Evolutionary conservation across 2,888 invertebrate genomes (phyloP), one percentile per base, ranked within the genome.

Genomic region (Agriopis aurantiaria): DNA sequence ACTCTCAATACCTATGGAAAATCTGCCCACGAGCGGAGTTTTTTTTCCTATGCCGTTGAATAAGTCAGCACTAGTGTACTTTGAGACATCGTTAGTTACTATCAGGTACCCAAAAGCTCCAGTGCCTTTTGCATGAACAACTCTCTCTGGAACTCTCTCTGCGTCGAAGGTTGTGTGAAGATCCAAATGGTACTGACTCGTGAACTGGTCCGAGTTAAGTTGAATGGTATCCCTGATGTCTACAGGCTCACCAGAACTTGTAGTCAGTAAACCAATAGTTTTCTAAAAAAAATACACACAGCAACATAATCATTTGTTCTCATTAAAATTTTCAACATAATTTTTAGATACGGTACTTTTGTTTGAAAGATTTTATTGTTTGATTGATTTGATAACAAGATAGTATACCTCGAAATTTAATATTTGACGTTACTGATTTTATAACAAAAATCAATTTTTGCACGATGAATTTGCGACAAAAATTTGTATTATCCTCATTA

Each of bases 91-190:
- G 79, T 97, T 95, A 0, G 97, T 97, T 4, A 97, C 96, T 88
- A 97, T 97, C 78, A 98, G 97, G 81, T 97, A 97, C 1, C 97
- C 97, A 84, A 96, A 97, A 2, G 97, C 97, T 14, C 97, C 98
- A 51, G 97, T 97, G 71, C 98, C 99, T 91, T 99, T 99, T 0
- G 99, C 98, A 86, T 98, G 98, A 1, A 98, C 98, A 0, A 98
- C 97, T 78, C 99, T 95, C 85, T 99, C 98, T 0, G 99, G 98
- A 80, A 98, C 98, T 68, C 98, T 95, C 88, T 99, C 98, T 40
- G 97, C 94, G 84, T 96, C 96, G 80, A 98, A 97, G 84, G 98
- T 96, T 0, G 72, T 66, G 0, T 68, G 71, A 8, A 62, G 96
- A 91, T 78, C 97, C 10, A 61, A 71, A 56, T 82, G 79, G 46